Evolutionary conservation across 2,888 invertebrate species (phyloP).

Genomic region (Epirrita christyi): DNA sequence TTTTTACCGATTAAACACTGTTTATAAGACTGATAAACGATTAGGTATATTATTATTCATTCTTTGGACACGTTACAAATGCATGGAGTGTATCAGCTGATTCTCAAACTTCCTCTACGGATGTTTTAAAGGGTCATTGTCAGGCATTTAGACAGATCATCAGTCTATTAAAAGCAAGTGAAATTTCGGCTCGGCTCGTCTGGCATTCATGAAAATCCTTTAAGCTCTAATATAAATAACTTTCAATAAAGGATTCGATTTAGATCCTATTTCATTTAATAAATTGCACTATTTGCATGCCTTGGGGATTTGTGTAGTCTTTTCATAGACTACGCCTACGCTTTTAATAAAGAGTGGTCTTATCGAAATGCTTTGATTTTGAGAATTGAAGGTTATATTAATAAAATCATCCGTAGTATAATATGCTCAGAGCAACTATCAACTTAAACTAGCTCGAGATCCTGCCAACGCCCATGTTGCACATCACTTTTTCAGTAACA

Average conservation of each 20-base stretch:
- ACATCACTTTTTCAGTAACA: too few species aligned
- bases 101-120: too few species aligned
- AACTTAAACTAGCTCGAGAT: too few species aligned
- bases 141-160: constrained; percentile 11
- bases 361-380: constrained; percentile 9
- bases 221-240: constrained; percentile 30
- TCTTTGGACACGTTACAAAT: too few species aligned
- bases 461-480: too few species aligned
- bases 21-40: too few species aligned
- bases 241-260: constrained; percentile 37
- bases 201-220: constrained; percentile 27
- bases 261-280: constrained; percentile 31
- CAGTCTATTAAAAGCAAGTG: constrained; percentile 35
- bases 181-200: constrained; percentile 27
- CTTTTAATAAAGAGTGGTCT: not conserved
- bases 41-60: too few species aligned
- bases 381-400: not conserved
- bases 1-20: too few species aligned
- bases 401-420: too few species aligned
- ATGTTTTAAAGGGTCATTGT: constrained; percentile 30
- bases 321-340: constrained; percentile 10
- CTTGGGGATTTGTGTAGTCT: constrained; percentile 29
- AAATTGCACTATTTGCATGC: constrained; percentile 31
- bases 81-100: too few species aligned
- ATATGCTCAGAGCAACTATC: too few species aligned